These are phyloP conservation scores for Chaetoderma sp. DNA, from an alignment of 2,888 invertebrate species.

Conservation along the genomic window DNA sequence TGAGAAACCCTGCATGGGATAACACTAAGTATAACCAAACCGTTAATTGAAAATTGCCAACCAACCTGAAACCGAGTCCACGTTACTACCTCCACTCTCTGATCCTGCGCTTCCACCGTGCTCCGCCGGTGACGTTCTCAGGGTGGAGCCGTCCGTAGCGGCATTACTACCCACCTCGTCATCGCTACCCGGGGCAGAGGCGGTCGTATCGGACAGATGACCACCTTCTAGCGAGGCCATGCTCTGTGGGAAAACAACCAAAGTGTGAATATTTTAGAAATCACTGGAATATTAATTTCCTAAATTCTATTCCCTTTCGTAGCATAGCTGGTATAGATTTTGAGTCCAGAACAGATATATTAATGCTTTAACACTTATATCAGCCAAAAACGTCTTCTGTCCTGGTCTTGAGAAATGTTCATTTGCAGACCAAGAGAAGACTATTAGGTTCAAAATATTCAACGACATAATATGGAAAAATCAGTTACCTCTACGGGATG, in stretches of 20 bases:
- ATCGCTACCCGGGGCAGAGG: slow-evolving; percentile 90
- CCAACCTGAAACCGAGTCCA: slow-evolving; percentile 87
- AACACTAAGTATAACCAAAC: too few relatives aligned
- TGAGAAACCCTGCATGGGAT: too few relatives aligned
- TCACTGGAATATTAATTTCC: too few relatives aligned
- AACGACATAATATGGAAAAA: neutral
- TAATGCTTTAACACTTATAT: too few relatives aligned
- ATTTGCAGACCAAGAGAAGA: too few relatives aligned
- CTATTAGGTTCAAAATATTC: neutral
- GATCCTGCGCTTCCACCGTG: slow-evolving; percentile 71
- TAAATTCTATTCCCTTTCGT: too few relatives aligned
- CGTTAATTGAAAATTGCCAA: slow-evolving; percentile 53
- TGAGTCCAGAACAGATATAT: too few relatives aligned
- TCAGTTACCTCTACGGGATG: too few relatives aligned
- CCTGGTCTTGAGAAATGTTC: too few relatives aligned
- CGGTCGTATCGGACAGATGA: slow-evolving; percentile 84
- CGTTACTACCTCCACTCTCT: slow-evolving; percentile 92
- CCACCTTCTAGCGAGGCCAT: slow-evolving; percentile 71
- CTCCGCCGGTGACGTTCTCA: slow-evolving; percentile 86
- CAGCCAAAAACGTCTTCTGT: too few relatives aligned
- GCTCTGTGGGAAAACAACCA: slow-evolving; percentile 41
- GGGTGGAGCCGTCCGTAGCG: slow-evolving; percentile 92
- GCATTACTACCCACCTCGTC: slow-evolving; percentile 92
- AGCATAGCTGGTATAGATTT: too few relatives aligned
- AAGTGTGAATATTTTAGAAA: too few relatives aligned